phyloP scores from a whole-genome alignment of 2,888 invertebrate species.

The Ochlodes sylvanus region DNA sequence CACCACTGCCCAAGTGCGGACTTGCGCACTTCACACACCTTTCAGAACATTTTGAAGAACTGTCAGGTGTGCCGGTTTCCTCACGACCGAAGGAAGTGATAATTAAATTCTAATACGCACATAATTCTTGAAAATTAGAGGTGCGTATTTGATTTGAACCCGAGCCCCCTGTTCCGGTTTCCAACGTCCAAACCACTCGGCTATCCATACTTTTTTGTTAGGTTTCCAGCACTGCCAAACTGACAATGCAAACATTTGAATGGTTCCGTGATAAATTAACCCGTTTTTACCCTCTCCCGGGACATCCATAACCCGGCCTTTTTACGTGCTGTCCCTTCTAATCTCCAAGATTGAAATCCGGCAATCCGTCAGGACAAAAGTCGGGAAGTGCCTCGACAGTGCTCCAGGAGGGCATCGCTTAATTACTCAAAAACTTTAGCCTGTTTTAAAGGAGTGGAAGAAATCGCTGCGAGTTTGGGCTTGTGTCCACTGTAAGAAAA shows the following conservation, averaged over 20 bases:
- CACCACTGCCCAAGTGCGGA: too few species aligned
- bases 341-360: conserved; percentile 36
- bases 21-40: too few species aligned
- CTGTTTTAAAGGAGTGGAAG: conserved; percentile 53
- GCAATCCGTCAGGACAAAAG: conserved; percentile 32
- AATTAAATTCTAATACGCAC: too few species aligned
- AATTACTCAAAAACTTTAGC: conserved; percentile 64
- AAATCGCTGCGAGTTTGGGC: conserved; percentile 32
- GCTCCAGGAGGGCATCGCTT: conserved; percentile 50
- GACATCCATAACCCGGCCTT: conserved; percentile 30
- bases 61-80: too few species aligned
- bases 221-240: background rate
- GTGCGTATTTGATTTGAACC: too few species aligned
- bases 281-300: conserved; percentile 37
- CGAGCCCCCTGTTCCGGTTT: too few species aligned
- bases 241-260: conserved; percentile 21
- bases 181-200: too few species aligned
- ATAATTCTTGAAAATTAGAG: too few species aligned
- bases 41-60: too few species aligned
- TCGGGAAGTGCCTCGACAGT: conserved; percentile 42
- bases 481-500: conserved; percentile 11
- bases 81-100: too few species aligned
- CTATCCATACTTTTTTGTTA: too few species aligned
- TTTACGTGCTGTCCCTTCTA: conserved; percentile 30
- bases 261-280: conserved; percentile 30